Conservation (phyloP, 2,113 vertebrate genomes). For the Microcebus lehilahytsara region DNA sequence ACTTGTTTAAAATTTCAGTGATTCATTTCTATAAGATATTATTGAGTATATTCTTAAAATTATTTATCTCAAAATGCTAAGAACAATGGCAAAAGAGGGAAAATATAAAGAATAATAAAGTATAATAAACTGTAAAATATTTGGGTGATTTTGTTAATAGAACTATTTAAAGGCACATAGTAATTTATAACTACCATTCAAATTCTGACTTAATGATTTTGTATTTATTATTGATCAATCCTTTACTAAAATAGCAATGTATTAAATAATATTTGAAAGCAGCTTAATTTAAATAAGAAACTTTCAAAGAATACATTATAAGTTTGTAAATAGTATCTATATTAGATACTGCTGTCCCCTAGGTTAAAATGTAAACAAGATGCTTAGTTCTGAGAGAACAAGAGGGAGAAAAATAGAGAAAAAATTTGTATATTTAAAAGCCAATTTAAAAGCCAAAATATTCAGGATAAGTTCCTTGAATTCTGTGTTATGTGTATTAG, state of each 20-base stretch:
- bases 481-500: not conserved
- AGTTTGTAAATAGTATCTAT: not conserved
- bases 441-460: not conserved
- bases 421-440: not conserved
- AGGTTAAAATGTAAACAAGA: not conserved
- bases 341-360: not conserved
- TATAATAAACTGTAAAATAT: not conserved
- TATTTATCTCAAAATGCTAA: not conserved
- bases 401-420: too few relatives aligned
- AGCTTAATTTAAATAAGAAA: not conserved
- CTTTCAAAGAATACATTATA: not conserved
- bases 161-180: not conserved
- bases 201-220: not conserved
- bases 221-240: not conserved
- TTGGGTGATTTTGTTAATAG: not conserved
- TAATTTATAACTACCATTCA: not conserved
- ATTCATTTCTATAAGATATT: not conserved
- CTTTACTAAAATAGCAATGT: not conserved
- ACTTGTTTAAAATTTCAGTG: not conserved
- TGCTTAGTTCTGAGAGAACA: not conserved
- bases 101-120: not conserved
- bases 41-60: not conserved
- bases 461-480: not conserved
- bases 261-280: not conserved
- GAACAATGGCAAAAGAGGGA: not conserved